Evolutionary conservation across 1,140 invertebrate genomes (phyloP).

Genomic region (Heliconius eleuchia): DNA sequence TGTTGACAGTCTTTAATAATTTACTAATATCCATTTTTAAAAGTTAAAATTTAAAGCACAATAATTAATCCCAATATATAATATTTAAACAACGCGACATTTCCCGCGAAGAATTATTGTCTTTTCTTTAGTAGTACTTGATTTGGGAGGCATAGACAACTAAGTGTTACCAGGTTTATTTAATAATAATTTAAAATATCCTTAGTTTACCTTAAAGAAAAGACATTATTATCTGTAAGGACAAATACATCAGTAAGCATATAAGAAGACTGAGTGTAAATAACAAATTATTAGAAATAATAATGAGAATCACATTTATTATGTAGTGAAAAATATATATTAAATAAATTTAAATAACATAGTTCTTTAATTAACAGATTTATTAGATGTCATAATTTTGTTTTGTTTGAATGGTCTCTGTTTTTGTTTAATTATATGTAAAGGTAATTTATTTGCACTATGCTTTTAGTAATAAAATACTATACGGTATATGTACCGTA

Average conservation of each 20-base stretch:
- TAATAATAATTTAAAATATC: background rate
- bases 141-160: too few species aligned
- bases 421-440: too few species aligned
- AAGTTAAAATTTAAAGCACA: conserved; percentile 10
- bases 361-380: too few species aligned
- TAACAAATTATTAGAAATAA: background rate
- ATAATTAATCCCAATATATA: background rate
- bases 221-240: background rate
- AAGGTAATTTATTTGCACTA: too few species aligned
- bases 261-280: background rate
- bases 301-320: too few species aligned
- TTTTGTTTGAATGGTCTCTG: too few species aligned
- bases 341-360: too few species aligned
- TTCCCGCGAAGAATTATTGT: conserved; percentile 29
- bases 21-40: conserved; percentile 56
- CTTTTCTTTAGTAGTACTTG: background rate
- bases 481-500: too few species aligned
- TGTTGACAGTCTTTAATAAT: conserved; percentile 48
- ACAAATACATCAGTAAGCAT: background rate
- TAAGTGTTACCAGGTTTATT: too few species aligned
- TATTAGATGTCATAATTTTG: too few species aligned
- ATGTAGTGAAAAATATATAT: too few species aligned
- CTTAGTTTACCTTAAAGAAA: background rate
- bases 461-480: too few species aligned
- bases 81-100: conserved; percentile 22